A percentile compares a stretch with the other conserved stretches of the same genome.
These are phyloP conservation scores for Echinometra lucunter DNA, from an alignment of 53 echinoderm and acorn worm genomes.

Conservation along the genomic window DNA sequence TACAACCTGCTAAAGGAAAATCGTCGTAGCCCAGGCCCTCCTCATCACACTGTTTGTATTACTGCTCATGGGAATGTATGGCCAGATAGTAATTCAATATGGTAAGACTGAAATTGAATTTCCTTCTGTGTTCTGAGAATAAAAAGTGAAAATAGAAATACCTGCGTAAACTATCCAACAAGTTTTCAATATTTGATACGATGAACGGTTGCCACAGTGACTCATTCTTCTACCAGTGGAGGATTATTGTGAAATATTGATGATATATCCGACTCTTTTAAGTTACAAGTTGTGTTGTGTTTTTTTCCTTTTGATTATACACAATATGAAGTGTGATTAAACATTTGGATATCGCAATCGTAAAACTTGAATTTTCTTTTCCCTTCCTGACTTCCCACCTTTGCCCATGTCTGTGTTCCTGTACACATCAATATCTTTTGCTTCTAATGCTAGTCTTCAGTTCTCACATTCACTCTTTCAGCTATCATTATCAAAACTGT, in stretches of 20 bases:
- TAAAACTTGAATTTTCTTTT: too few species aligned
- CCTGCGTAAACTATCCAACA: conserved; percentile 28
- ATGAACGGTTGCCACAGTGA: not conserved
- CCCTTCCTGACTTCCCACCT: too few species aligned
- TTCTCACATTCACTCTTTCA: too few species aligned
- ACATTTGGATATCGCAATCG: too few species aligned
- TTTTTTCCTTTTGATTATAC: not conserved
- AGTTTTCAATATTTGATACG: conserved; percentile 27
- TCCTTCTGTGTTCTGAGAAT: conserved; percentile 35
- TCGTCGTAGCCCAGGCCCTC: not conserved
- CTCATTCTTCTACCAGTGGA: not conserved
- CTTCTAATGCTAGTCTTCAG: too few species aligned
- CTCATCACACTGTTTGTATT: conserved; percentile 17
- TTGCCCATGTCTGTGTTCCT: too few species aligned
- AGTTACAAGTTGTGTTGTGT: too few species aligned
- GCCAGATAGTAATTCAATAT: conserved; percentile 42
- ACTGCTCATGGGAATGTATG: not conserved
- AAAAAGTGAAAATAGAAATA: conserved; percentile 30
- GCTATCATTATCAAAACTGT: too few species aligned
- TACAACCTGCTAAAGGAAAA: not conserved
- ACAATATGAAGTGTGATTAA: too few species aligned
- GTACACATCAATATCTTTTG: too few species aligned
- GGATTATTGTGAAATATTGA: not conserved
- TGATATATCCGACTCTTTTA: too few species aligned
- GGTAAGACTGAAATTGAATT: conserved; percentile 62